A percentile compares a stretch with the other conserved stretches of the same genome.
Conservation (phyloP, 2,888 invertebrate genomes). For the Epistrophella euchroma region DNA sequence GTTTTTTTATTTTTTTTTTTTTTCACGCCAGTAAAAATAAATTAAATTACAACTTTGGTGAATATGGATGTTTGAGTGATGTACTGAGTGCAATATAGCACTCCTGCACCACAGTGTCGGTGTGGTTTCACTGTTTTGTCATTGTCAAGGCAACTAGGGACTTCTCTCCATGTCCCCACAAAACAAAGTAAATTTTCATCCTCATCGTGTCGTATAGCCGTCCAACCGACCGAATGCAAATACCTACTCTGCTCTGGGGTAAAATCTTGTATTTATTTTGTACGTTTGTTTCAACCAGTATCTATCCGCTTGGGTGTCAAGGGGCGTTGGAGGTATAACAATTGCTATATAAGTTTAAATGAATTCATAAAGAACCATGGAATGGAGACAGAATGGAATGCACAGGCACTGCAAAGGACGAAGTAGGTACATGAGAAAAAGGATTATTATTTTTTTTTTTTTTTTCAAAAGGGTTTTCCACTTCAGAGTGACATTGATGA, state of each 20-base stretch:
- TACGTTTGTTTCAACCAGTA: conserved; percentile 25
- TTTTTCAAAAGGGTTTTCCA: conserved; percentile 39
- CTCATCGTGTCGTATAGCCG: not conserved
- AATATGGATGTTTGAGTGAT: conserved; percentile 59
- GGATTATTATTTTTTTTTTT: not conserved
- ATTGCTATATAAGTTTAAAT: conserved; percentile 38
- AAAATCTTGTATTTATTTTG: conserved; percentile 37
- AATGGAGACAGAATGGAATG: conserved; percentile 25
- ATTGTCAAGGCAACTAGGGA: conserved; percentile 59
- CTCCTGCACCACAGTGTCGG: conserved; percentile 67
- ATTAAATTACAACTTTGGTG: conserved; percentile 68
- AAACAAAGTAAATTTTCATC: not conserved
- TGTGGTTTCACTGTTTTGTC: conserved; percentile 73
- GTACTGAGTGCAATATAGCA: conserved; percentile 41
- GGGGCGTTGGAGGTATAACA: conserved; percentile 1
- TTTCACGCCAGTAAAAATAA: conserved; percentile 53
- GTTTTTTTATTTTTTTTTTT: conserved; percentile 3
- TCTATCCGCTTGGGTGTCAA: not conserved
- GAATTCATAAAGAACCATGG: conserved; percentile 47
- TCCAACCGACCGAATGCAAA: conserved; percentile 44
- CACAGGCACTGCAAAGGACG: conserved; percentile 3
- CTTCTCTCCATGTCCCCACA: conserved; percentile 33
- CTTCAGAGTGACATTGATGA: conserved; percentile 66
- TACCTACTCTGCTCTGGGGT: conserved; percentile 36
- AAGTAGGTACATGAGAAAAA: not conserved